A percentile compares a stretch with the other conserved stretches of the same genome.
phyloP scores from a whole-genome alignment of 2,888 invertebrate species.

The Scaptomyza reducta region DNA sequence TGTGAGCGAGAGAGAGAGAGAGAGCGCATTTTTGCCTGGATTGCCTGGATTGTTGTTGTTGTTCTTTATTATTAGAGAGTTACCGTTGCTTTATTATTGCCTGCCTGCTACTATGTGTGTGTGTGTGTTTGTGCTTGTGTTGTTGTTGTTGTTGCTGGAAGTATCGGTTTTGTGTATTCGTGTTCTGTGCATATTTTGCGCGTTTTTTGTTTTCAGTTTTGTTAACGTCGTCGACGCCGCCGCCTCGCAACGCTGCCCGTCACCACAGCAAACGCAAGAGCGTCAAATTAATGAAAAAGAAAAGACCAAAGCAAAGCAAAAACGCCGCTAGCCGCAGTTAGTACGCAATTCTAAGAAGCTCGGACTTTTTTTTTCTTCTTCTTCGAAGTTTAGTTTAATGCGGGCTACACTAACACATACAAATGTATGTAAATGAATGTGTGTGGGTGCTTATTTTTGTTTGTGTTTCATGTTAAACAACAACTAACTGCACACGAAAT shows the following conservation, averaged over 20 bases:
- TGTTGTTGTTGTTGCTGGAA: constrained; percentile 20
- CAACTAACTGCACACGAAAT: constrained; percentile 33
- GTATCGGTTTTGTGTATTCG: constrained; percentile 47
- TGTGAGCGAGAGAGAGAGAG: constrained; percentile 29
- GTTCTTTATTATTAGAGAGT: constrained; percentile 71
- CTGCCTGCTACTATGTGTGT: constrained; percentile 62
- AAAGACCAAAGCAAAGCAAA: constrained; percentile 51
- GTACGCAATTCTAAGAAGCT: constrained; percentile 61
- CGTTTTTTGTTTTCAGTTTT: constrained; percentile 76
- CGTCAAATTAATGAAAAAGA: constrained; percentile 29
- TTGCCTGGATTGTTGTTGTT: constrained; percentile 2
- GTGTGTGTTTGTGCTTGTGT: constrained; percentile 19
- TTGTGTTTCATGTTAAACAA: constrained; percentile 46
- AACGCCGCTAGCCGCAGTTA: constrained; percentile 56
- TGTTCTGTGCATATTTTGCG: constrained; percentile 75
- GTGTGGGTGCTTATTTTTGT: constrained; percentile 41
- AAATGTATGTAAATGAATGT: constrained; percentile 11
- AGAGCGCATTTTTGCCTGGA: constrained; percentile 35
- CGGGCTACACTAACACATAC: constrained; percentile 8
- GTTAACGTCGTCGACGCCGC: constrained; percentile 71
- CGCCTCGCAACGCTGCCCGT: constrained; percentile 58
- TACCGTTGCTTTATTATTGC: constrained; percentile 75
- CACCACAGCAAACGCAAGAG: constrained; percentile 33
- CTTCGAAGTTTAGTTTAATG: constrained; percentile 30
- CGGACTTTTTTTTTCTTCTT: constrained; percentile 5